A percentile compares a stretch with the other conserved stretches of the same genome.
phyloP scores from a whole-genome alignment of 2,797 vertebrate species.

The Sciurus vulgaris region DNA sequence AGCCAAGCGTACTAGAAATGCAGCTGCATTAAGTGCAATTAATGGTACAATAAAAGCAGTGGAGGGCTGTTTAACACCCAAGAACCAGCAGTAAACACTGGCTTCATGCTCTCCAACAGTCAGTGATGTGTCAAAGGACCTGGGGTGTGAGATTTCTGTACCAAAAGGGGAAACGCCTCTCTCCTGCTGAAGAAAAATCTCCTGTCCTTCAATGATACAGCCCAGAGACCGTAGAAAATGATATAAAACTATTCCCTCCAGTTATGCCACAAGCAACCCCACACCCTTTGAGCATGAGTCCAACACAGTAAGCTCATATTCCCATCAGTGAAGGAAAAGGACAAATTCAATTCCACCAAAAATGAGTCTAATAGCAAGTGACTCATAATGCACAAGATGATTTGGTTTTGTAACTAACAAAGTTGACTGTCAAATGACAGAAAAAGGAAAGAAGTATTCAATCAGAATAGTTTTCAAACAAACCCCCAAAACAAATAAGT shows the following conservation, averaged over 20 bases:
- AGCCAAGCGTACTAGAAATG: conserved; percentile 91
- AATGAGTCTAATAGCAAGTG: conserved; percentile 81
- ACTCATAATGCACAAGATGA: conserved; percentile 79
- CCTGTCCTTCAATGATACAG: conserved; percentile 83
- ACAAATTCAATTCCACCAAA: conserved; percentile 83
- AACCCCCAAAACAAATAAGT: neutral
- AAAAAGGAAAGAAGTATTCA: conserved; percentile 66
- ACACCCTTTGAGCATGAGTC: conserved; percentile 80
- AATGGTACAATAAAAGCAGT: conserved; percentile 94
- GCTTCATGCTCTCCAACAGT: conserved; percentile 84
- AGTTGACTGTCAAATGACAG: conserved; percentile 78
- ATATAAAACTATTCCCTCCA: conserved; percentile 86
- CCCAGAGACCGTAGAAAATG: conserved; percentile 71
- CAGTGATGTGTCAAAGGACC: conserved; percentile 84
- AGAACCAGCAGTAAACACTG: conserved; percentile 90
- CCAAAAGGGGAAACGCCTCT: conserved; percentile 55
- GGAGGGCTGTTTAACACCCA: conserved; percentile 91
- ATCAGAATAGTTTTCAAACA: conserved; percentile 76
- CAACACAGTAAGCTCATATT: conserved; percentile 84
- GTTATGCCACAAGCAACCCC: conserved; percentile 86
- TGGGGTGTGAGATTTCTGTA: conserved; percentile 78
- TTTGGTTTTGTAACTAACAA: conserved; percentile 74
- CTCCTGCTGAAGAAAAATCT: conserved; percentile 52
- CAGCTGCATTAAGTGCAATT: conserved; percentile 94
- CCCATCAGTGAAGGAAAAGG: conserved; percentile 72